Base-by-base conservation (phyloP, 1,140 invertebrate genomes). In the Cotesia glomerata region DNA sequence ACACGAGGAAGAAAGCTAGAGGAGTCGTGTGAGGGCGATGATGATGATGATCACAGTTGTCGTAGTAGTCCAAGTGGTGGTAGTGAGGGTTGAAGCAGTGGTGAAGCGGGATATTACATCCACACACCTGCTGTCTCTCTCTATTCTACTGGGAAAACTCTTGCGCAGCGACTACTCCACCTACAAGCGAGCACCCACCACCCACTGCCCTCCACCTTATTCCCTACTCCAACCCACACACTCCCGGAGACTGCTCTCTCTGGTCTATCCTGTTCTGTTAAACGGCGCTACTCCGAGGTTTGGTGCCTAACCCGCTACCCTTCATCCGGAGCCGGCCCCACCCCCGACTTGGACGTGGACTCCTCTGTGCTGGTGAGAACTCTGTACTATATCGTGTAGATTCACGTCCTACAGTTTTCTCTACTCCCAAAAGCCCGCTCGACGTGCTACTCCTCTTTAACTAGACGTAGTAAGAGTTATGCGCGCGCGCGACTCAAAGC, bases 381-480 rank as follows among this genome's bases (percentile, higher is more conserved):
- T 45, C 39, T 9, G 5, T 9, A 45, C 39, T 45, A 45, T 45
- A 45, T 45, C 39, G 11, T 45, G 11, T 45, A 45, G 39, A 11
- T 9, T 45, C 39, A 26, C 26, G 26, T 26, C 26, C 26, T 26
- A 26, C 39, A 45, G 39, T 64, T 65, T 54, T 66, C 54, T 9
- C 13, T 54, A 62, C 54, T 9, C 13, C 49, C 18, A 14, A 39
- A 68, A n/a, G 58, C 68, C 62, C 62, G 32, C 56, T 58, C 49
- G 34, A 45, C 39, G 39, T 45, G 39, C 39, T 45, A 45, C 64
- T 63, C 51, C 51, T 58, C 58, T 58, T 74, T 52, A 70, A 62
- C 54, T 81, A 81, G 78, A 78, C 76, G 77, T 77, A 79, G 78
- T 79, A 80, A 81, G 79, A 79, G 81, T 78, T 74, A 77, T 80